These are phyloP conservation scores for Eptatretus atami DNA, from an alignment of 2,797 vertebrate genomes.

Conservation along the genomic window DNA sequence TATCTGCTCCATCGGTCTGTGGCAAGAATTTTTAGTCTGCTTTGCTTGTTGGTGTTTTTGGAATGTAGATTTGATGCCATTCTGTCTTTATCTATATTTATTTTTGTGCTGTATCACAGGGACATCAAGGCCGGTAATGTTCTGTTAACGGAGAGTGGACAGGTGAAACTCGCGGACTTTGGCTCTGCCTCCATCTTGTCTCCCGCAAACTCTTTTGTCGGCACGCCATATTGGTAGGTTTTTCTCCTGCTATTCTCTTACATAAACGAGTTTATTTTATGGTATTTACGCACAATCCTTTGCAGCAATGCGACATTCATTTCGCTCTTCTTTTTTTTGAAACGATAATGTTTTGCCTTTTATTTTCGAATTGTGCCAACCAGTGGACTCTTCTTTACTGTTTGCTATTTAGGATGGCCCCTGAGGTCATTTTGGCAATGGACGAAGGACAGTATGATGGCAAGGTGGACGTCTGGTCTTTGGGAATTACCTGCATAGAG, in stretches of 20 bases:
- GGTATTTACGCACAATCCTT: no score
- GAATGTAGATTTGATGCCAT: no score
- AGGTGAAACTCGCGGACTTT: constrained; percentile 91
- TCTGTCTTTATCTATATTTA: no score
- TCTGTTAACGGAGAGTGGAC: constrained; percentile 81
- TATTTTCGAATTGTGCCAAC: no score
- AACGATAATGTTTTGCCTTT: no score
- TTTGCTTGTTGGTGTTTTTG: no score
- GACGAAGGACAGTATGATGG: constrained; percentile 90
- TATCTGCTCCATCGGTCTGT: no score
- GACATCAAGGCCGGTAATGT: constrained; percentile 98
- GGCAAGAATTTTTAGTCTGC: no score
- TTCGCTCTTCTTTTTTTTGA: no score
- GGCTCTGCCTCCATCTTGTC: constrained; percentile 79
- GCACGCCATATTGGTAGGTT: constrained; percentile 17
- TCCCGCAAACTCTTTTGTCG: constrained; percentile 94
- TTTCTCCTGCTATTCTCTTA: no score
- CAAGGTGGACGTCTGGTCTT: constrained; percentile 77
- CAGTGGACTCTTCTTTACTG: constrained; percentile 9
- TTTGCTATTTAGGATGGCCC: constrained; percentile 49
- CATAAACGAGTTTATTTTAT: no score
- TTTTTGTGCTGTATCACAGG: constrained; percentile 16
- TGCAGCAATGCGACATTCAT: no score
- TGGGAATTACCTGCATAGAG: constrained; percentile 89
- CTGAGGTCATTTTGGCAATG: constrained; percentile 91